These are phyloP conservation scores for Busseola fusca DNA, from an alignment of 2,888 invertebrate genomes.

Conservation along the genomic window DNA sequence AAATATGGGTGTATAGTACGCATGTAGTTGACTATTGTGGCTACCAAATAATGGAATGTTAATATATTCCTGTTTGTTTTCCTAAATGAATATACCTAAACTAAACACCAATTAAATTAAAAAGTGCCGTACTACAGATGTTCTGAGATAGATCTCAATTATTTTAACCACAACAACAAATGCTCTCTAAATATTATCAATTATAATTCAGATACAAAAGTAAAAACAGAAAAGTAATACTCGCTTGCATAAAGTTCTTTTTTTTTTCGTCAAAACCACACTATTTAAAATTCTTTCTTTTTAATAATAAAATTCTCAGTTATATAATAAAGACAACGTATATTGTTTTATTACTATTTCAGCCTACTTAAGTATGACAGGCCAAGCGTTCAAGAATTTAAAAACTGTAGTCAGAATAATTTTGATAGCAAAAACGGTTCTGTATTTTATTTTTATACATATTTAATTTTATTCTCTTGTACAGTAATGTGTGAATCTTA, in stretches of 20 bases:
- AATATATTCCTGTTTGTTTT: background rate
- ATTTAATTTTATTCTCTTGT: slow-evolving; percentile 4
- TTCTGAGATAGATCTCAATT: background rate
- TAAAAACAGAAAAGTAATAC: background rate
- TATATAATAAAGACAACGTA: slow-evolving; percentile 30
- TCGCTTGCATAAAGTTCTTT: background rate
- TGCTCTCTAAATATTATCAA: background rate
- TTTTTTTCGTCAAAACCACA: background rate
- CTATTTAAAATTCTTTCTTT: slow-evolving; percentile 9
- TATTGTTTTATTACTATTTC: slow-evolving; percentile 7
- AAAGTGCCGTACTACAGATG: background rate
- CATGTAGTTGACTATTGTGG: background rate
- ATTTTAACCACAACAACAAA: background rate
- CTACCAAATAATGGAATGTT: background rate
- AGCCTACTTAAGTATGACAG: slow-evolving; percentile 3
- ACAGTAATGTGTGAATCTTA: slow-evolving; percentile 12
- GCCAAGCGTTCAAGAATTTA: slow-evolving; percentile 9
- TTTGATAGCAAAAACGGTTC: background rate
- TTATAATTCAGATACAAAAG: background rate
- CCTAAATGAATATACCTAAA: background rate
- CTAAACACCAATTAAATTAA: background rate
- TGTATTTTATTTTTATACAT: background rate
- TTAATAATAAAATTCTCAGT: slow-evolving; percentile 25
- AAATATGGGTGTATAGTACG: background rate
- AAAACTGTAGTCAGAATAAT: slow-evolving; percentile 3